A percentile compares a stretch with the other conserved stretches of the same genome.
phyloP scores from a whole-genome alignment of 2,113 vertebrate species.

The Cyanoliseus patagonus region DNA sequence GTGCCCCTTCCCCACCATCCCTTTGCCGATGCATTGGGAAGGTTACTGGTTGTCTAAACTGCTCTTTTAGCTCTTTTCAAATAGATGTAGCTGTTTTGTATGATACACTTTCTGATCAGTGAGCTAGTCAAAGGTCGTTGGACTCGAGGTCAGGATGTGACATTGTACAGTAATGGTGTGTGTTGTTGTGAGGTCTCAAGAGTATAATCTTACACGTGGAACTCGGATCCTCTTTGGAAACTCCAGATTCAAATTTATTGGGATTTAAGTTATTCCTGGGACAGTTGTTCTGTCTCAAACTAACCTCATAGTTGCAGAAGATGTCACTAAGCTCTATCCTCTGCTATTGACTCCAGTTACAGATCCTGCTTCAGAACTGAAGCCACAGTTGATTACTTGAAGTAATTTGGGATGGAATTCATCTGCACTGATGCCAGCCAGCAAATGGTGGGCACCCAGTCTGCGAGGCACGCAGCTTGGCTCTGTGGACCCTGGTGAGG shows the following conservation, averaged over 20 bases:
- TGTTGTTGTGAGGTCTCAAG: slow-evolving; percentile 43
- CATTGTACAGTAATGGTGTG: slow-evolving; percentile 32
- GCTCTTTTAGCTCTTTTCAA: not conserved
- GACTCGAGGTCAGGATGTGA: not conserved
- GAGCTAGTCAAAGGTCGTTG: not conserved
- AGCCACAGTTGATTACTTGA: slow-evolving; percentile 63
- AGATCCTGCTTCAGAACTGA: slow-evolving; percentile 63
- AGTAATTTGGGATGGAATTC: slow-evolving; percentile 39
- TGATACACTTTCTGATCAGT: not conserved
- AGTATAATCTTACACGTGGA: not conserved
- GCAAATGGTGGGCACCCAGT: not conserved
- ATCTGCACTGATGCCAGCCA: slow-evolving; percentile 8
- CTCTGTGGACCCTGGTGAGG: not conserved
- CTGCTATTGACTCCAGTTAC: slow-evolving; percentile 3
- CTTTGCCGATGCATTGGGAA: not conserved
- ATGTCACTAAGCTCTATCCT: not conserved
- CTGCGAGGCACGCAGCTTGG: accelerated
- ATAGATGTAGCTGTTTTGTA: slow-evolving; percentile 35
- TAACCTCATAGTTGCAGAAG: slow-evolving; percentile 1
- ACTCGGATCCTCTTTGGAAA: slow-evolving; percentile 17
- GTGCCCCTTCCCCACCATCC: not conserved
- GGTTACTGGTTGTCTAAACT: not conserved
- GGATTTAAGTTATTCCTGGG: slow-evolving; percentile 11
- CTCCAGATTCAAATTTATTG: not conserved
- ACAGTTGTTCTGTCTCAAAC: not conserved